phyloP scores from a whole-genome alignment of 2,113 vertebrate species.

The Tachysurus fulvidraco region DNA sequence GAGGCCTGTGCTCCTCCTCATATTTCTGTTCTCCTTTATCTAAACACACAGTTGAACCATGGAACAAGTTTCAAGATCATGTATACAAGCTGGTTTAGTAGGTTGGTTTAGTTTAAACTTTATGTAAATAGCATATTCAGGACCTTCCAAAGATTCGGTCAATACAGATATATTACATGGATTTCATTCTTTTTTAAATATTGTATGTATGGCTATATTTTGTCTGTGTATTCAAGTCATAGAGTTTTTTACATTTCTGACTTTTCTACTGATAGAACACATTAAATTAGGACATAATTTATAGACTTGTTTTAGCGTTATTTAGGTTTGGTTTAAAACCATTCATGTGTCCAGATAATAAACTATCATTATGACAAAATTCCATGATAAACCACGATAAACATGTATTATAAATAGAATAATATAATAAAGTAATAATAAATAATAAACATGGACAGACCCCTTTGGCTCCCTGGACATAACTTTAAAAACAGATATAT shows the following conservation, averaged over 20 bases:
- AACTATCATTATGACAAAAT: not conserved
- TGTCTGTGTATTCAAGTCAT: not conserved
- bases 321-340: not conserved
- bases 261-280: not conserved
- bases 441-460: not conserved
- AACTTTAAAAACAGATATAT: not conserved
- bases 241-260: not conserved
- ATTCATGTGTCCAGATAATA: not conserved
- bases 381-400: not conserved
- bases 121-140: not conserved
- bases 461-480: not conserved
- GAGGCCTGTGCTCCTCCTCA: not conserved
- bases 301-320: not conserved
- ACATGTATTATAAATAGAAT: no score
- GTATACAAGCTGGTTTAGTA: no score
- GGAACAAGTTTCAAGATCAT: not conserved
- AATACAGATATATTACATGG: not conserved
- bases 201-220: not conserved
- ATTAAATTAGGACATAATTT: not conserved
- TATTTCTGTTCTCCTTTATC: conserved; percentile 53
- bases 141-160: not conserved
- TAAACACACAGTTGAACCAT: conserved; percentile 19
- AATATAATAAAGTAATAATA: not conserved
- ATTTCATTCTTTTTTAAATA: not conserved
- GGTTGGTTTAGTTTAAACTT: not conserved